Percentiles rank a stretch among this genome's conserved stretches.
These are phyloP conservation scores for Metellina segmentata DNA, from an alignment of 2,888 invertebrate species.

Conservation along the genomic window DNA sequence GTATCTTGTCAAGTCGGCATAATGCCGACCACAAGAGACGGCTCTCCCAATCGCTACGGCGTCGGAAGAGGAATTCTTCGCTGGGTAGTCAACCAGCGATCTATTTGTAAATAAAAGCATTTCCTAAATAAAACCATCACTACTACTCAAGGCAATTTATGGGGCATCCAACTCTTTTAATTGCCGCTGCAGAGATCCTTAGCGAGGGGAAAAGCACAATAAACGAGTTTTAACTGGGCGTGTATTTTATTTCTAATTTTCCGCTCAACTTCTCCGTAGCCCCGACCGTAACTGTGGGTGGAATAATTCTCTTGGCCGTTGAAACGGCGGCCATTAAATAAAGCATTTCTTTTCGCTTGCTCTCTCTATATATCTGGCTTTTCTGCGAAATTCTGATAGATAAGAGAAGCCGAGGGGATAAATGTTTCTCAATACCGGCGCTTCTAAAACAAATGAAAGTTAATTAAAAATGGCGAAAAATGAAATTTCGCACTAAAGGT, in stretches of 20 bases:
- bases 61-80: neutral
- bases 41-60: neutral
- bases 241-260: neutral
- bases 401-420: constrained; percentile 1
- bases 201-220: neutral
- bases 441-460: constrained; percentile 26
- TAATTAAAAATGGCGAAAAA: constrained; percentile 39
- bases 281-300: neutral
- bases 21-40: neutral
- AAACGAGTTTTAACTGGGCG: neutral
- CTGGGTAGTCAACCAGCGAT: neutral
- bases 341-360: constrained; percentile 25
- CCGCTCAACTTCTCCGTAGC: neutral
- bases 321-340: constrained; percentile 29
- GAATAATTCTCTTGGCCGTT: neutral
- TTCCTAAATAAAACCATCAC: neutral
- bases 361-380: too few species aligned
- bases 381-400: constrained; percentile 13
- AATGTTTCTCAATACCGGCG: constrained; percentile 2
- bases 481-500: neutral
- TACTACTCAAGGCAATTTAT: neutral
- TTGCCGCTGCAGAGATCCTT: neutral
- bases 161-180: neutral
- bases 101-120: neutral
- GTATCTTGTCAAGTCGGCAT: neutral